Evolutionary conservation across 2,888 invertebrate species (phyloP), one percentile per base, ranked within the genome.

Genomic region (Lasioglossum zephyrum): DNA sequence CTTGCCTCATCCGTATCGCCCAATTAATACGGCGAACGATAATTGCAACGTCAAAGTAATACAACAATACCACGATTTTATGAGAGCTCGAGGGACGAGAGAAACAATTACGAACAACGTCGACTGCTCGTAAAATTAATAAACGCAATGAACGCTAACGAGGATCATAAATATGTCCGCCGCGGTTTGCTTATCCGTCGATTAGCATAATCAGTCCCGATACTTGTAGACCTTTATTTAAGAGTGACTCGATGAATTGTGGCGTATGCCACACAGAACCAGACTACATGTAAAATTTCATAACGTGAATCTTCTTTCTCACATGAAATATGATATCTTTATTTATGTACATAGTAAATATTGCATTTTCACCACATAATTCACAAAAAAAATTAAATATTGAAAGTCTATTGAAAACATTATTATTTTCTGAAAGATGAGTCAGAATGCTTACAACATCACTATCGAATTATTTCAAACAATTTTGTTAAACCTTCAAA

Each of bases 121-220:
- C 53, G 73, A 36, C 76, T 79, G 87, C 78, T 81, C 88, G 84
- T 91, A 91, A 92, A 92, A 92, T 92, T 92, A 92, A 92, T 92
- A 92, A 91, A 89, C 86, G 85, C 91, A 90, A 91, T 92, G 89
- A 91, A 88, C 88, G 87, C 90, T 90, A 91, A 92, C 92, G 90
- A 91, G 89, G 79, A 77, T 70, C 89, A 92, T 91, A 91, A 91
- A 91, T 91, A 91, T 87, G 79, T 73, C 80, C 85, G 77, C 84
- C 74, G 85, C 87, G 82, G 80, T 39, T 79, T 82, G 88, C 88
- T 91, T 91, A 91, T 91, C 88, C 82, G 57, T 53, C 86, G 89
- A 91, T 91, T 91, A 92, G 89, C 91, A 92, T 91, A 91, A 91
- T 91, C 90, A 87, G 78, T 84, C 77, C 72, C 26, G 87, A 89